Evolutionary conservation across 2,888 invertebrate genomes (phyloP), one percentile per base, ranked within the genome.

Genomic region (Sicus ferrugineus): DNA sequence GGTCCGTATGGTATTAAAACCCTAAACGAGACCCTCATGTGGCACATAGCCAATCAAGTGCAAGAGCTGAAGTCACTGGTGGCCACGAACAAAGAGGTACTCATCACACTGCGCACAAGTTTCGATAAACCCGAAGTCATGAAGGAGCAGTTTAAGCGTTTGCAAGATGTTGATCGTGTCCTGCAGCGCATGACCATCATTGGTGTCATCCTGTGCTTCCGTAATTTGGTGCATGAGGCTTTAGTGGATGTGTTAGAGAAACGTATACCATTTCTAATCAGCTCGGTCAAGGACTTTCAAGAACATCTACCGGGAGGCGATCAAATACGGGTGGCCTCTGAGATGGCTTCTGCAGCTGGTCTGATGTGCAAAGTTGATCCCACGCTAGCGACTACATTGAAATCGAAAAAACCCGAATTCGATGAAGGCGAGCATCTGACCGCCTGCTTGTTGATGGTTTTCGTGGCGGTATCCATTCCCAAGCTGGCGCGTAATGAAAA

Each of bases 1-100:
- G 98, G 99, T 0, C 98, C 99, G 0, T 99, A 98, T 83, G 99
- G 99, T 5, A 97, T 99, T 91, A 98, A 98, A 81, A 90, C 95
- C 78, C 86, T 99, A 67, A 96, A 96, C 81, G 98, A 99, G 86
- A 95, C 96, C 16, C 87, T 99, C 16, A 97, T 98, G 95, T 97
- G 97, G 95, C 98, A 98, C 82, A 97, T 98, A 75, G 93, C 98
- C 14, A 96, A 96, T 82, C 99, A 99, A 87, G 97, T 99, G 14
- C 94, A 95, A 78, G 99, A 99, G 83, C 86, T 99, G 42, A 98
- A 97, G 85, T 91, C 93, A 73, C 87, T 98, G 71, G 98, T 98
- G 0, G 90, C 93, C 38, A 89, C 91, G 68, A 98, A 99, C 84
- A 97, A 97, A 82, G 98, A 98, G 74, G 92, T 96, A 16, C 87